phyloP scores from a whole-genome alignment of 2,797 vertebrate species.

The Benthosema pterotum region DNA sequence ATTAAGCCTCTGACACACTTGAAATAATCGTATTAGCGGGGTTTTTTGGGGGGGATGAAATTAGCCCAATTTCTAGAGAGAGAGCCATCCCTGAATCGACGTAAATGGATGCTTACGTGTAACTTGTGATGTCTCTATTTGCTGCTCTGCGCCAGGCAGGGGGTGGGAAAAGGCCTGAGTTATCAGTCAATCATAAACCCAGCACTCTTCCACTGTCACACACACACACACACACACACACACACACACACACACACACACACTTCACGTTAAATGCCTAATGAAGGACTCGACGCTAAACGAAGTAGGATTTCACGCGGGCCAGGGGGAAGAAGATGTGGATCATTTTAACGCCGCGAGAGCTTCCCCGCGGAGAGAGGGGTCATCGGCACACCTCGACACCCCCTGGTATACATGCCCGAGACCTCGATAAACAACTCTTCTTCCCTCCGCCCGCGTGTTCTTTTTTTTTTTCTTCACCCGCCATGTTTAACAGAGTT shows the following conservation, averaged over 20 bases:
- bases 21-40: conserved; percentile 87
- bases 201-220: conserved; percentile 29
- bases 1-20: conserved; percentile 88
- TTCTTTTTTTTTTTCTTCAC: no score
- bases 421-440: conserved; percentile 65
- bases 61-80: conserved; percentile 80
- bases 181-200: conserved; percentile 58
- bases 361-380: conserved; percentile 19
- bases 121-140: conserved; percentile 77
- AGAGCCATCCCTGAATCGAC: conserved; percentile 62
- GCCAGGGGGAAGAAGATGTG: conserved; percentile 39
- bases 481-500: conserved; percentile 75
- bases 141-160: conserved; percentile 61
- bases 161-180: conserved; percentile 54
- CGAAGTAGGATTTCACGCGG: conserved; percentile 38
- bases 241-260: conserved; percentile 4
- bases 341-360: conserved; percentile 57
- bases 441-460: conserved; percentile 60
- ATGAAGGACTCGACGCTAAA: conserved; percentile 45
- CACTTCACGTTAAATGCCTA: conserved; percentile 32
- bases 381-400: conserved; percentile 33
- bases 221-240: background rate
- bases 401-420: conserved; percentile 60
- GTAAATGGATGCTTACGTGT: conserved; percentile 63
- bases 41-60: conserved; percentile 69